Base-by-base conservation (phyloP, 2,113 vertebrate species). In the Atractosteus spatula region DNA sequence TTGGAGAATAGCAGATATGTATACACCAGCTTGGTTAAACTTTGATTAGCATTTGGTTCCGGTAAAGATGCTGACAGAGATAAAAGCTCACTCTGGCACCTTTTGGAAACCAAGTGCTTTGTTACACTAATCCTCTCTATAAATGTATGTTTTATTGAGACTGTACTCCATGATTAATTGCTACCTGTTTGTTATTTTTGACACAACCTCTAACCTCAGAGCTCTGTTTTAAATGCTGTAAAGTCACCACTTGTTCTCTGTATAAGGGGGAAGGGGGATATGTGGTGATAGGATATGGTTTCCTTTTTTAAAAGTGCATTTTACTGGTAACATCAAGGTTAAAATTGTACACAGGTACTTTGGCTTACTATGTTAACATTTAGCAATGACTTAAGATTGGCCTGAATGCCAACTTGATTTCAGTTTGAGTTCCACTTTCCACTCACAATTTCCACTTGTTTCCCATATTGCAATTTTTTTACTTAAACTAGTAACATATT, bases 111-210 rank as follows among this genome's bases (percentile, higher is more conserved):
- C 57, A 6, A 16, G 13, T 16, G n/a, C 57, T n/a, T 13, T 3
- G 57, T 59, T 59, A n/a, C 14, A 59, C 5, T 59, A 59, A 59
- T 51, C 47, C 57, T n/a, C 11, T 59, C n/a, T 41, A 12, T 29
- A 29, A 45, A 55, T 44, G n/a, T 44, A 56, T 69, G 69, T 54
- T 45, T 47, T 17, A 65, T 70, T 11, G 11, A 29, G 16, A 3
- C 7, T n/a, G n/a, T 16, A n/a, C 47, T 51, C 62, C 57, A 29
- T 62, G 55, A 54, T 75, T 47, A 71, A 75, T 29, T 55, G 51
- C 63, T 66, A 66, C 56, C 11, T 67, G 62, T 62, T 55, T 12
- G 17, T 54, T 66, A 63, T 66, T 41, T 16, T 17, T 29, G 42
- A 62, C 43, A 51, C n/a, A 62, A 29, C 69, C 57, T 51, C 12